These are phyloP conservation scores for Crossocerus cetratus DNA, from an alignment of 2,888 invertebrate species.

Conservation along the genomic window DNA sequence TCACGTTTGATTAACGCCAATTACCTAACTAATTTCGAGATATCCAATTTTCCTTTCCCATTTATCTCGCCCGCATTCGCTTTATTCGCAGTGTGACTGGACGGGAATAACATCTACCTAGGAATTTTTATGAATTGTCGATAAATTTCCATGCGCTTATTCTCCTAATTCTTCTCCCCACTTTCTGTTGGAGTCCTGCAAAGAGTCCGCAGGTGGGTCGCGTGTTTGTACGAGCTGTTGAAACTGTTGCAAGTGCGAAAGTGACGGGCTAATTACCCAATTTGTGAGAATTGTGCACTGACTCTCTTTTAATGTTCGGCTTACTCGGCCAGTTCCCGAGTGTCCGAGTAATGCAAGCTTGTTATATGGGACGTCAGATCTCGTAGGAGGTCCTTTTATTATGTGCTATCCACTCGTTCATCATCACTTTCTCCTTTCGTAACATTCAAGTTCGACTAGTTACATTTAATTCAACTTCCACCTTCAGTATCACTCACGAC, in stretches of 20 bases:
- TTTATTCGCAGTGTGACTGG: background rate
- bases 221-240: background rate
- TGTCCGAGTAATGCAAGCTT: background rate
- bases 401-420: too few relatives aligned
- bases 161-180: background rate
- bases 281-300: background rate
- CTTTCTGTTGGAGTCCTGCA: background rate
- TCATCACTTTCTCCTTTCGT: too few relatives aligned
- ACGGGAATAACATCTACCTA: too few relatives aligned
- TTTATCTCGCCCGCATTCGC: background rate
- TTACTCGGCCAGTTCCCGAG: background rate
- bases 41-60: constrained; percentile 10
- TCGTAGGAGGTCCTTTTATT: background rate
- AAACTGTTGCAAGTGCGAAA: background rate
- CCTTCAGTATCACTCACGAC: too few relatives aligned
- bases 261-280: constrained; percentile 1
- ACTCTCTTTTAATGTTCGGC: background rate
- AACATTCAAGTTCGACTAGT: too few relatives aligned
- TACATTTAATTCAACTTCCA: too few relatives aligned
- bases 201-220: too few relatives aligned
- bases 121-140: background rate
- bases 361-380: background rate
- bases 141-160: background rate
- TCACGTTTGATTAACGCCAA: constrained; percentile 27
- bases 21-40: constrained; percentile 24